These are phyloP conservation scores for Eupithecia centaureata DNA, from an alignment of 2,888 invertebrate species.

Conservation along the genomic window DNA sequence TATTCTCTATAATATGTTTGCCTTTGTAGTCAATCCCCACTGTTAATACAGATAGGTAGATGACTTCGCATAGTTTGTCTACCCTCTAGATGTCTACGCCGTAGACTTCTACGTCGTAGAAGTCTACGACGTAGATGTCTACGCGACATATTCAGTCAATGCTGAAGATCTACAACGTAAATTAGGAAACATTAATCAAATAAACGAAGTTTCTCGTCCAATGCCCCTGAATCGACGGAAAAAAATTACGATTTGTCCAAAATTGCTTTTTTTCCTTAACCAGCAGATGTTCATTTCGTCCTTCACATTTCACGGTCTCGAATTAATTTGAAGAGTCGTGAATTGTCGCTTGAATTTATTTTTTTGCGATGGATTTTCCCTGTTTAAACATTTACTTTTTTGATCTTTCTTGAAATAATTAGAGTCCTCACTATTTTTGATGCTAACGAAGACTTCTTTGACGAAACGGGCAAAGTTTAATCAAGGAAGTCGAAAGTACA, in stretches of 20 bases:
- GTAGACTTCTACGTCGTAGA: no score
- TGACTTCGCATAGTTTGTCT: no score
- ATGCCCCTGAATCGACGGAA: conserved; percentile 18
- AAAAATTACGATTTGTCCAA: conserved; percentile 24
- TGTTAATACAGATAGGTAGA: no score
- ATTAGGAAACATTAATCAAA: not conserved
- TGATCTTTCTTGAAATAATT: not conserved
- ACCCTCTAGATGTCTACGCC: no score
- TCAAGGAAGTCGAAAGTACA: no score
- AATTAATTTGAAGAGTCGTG: conserved; percentile 17
- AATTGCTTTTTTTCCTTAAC: conserved; percentile 26
- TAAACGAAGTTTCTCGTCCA: not conserved
- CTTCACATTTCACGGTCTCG: conserved; percentile 16
- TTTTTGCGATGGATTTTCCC: not conserved
- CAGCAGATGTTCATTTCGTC: conserved; percentile 26
- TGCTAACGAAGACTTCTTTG: no score
- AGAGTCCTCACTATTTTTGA: no score
- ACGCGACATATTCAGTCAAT: no score
- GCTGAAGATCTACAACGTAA: not conserved
- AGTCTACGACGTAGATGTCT: not conserved
- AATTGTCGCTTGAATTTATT: conserved; percentile 1
- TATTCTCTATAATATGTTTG: no score
- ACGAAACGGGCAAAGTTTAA: no score
- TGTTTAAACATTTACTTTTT: not conserved
- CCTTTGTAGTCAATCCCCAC: no score